Percentiles rank a stretch among this genome's conserved stretches.
Conservation (phyloP, 2,888 invertebrate species). For the Nemoura dubitans region DNA sequence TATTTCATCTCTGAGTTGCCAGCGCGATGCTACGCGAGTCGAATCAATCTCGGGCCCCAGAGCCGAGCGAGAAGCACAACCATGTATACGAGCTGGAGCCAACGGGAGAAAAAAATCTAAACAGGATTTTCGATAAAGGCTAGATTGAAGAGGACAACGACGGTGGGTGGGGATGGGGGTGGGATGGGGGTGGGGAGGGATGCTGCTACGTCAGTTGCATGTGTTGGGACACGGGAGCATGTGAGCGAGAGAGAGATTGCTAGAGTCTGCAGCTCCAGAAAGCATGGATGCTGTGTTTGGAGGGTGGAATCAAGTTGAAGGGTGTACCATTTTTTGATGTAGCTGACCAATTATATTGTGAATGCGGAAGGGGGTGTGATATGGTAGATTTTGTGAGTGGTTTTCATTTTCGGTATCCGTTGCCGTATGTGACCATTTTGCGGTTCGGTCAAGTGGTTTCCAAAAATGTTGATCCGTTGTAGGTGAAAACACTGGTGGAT, state of each 20-base stretch:
- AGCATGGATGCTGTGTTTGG: not conserved
- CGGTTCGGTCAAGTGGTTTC: too few relatives aligned
- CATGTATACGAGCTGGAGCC: not conserved
- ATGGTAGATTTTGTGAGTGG: too few relatives aligned
- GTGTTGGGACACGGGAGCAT: constrained; percentile 27
- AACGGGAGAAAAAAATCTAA: constrained; percentile 22
- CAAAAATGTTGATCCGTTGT: too few relatives aligned
- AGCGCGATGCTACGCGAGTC: not conserved
- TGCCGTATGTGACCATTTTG: too few relatives aligned
- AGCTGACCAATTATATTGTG: too few relatives aligned
- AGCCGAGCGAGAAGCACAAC: not conserved
- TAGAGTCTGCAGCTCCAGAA: not conserved
- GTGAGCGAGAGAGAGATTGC: not conserved
- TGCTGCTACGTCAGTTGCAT: constrained; percentile 45
- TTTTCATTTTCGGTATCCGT: too few relatives aligned
- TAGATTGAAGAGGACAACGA: constrained; percentile 24
- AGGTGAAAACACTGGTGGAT: too few relatives aligned
- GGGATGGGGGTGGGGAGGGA: not conserved
- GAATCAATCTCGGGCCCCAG: not conserved
- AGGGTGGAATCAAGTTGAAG: not conserved
- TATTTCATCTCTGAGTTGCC: constrained; percentile 14
- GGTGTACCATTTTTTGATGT: not conserved
- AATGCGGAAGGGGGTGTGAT: too few relatives aligned
- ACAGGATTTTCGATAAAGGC: constrained; percentile 40
- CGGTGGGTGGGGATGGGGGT: not conserved